phyloP scores from a whole-genome alignment of 2,888 invertebrate genomes.

The Tenodera sinensis region DNA sequence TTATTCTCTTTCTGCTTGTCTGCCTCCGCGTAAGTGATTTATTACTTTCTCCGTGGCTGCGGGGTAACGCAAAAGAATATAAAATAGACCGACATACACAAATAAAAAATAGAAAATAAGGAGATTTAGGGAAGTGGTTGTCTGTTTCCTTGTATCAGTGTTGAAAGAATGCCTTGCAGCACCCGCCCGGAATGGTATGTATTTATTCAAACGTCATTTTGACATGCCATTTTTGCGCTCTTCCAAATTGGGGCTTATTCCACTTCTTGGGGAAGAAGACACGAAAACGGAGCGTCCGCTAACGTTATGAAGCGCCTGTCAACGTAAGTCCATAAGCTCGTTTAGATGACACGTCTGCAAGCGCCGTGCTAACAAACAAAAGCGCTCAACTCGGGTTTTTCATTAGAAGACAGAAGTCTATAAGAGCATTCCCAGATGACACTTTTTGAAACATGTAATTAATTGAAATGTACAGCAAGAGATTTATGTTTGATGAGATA shows the following conservation, averaged over 20 bases:
- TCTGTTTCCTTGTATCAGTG: background rate
- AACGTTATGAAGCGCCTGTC: background rate
- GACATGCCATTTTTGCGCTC: background rate
- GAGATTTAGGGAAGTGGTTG: background rate
- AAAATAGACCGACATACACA: background rate
- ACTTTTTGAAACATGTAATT: background rate
- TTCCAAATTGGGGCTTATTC: background rate
- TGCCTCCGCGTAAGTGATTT: constrained; percentile 14
- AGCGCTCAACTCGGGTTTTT: background rate
- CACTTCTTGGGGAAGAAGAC: background rate
- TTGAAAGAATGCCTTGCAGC: background rate
- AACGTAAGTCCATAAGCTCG: background rate
- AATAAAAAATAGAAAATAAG: background rate
- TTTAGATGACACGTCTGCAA: background rate
- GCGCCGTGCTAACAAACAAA: background rate
- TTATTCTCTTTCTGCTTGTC: background rate
- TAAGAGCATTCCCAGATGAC: background rate
- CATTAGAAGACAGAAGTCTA: background rate
- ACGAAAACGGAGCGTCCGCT: background rate
- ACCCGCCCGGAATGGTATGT: background rate
- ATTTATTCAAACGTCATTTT: constrained; percentile 19
- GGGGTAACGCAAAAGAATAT: constrained; percentile 1
- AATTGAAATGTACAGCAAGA: background rate
- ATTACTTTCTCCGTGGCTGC: constrained; percentile 1
- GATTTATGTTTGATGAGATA: background rate